Evolutionary conservation across 2,113 vertebrate genomes (phyloP), one percentile per base, ranked within the genome.

Genomic region (Rhinichthys klamathensis): DNA sequence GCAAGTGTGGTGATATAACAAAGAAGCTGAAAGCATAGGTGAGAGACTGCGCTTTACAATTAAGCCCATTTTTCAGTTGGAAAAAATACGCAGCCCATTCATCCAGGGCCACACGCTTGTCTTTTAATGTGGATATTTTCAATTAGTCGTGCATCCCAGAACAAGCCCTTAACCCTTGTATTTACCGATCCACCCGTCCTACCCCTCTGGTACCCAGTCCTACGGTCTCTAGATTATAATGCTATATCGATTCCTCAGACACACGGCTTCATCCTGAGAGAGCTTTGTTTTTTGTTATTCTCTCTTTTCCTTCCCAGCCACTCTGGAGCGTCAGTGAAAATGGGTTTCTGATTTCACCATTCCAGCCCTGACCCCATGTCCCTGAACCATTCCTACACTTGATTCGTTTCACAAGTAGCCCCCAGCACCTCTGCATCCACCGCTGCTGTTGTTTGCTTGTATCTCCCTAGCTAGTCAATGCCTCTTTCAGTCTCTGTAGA

Each of bases 101-200:
- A 49, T 60, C 73, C 51, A 63, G 32, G 86, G 69, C 85, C 78
- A 86, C 88, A 61, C 44, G 74, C 80, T 86, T 84, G 81, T 82
- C 76, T 41, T 72, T 91, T 93, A 92, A 91, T 91, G 84, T 86
- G 89, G 82, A 90, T 88, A 86, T 94, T 92, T 93, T 93, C 91
- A 94, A 93, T 94, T 94, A 92, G 91, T 90, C 87, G 84, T 88
- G 90, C 88, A 90, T 94, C 85, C 85, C 85, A 89, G 90, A 90
- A 84, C 89, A 87, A 89, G 86, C 83, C 87, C 70, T 27, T 78
- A 82, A 84, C 79, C 6, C n/a, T 77, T 82, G 81, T 91, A 86
- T 93, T 93, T 92, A 90, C 85, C 84, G 51, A 51, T 76, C 38
- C 44, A 84, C 85, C 84, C 21, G 63, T 60, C 44, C 83, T 51